A percentile compares a stretch with the other conserved stretches of the same genome.
phyloP scores from a whole-genome alignment of 1,140 invertebrate genomes.

The Brachionus rotundiformis region DNA sequence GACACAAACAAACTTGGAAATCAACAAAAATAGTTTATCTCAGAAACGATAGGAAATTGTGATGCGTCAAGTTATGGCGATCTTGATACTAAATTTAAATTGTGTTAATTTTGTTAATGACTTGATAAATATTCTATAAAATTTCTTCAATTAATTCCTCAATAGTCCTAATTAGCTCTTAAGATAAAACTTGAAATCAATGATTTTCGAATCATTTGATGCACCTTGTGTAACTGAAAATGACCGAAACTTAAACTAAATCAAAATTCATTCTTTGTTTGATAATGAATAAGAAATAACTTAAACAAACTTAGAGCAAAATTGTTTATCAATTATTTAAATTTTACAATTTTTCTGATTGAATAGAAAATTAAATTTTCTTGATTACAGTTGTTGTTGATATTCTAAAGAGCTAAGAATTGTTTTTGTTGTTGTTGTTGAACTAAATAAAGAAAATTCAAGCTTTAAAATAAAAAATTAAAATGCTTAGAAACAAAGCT shows the following conservation, averaged over 20 bases:
- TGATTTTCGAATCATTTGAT: too few species aligned
- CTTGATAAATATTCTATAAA: too few species aligned
- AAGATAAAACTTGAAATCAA: too few species aligned
- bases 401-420: neutral
- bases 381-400: neutral
- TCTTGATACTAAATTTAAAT: neutral
- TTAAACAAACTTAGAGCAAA: neutral
- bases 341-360: neutral
- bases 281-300: neutral
- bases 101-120: neutral
- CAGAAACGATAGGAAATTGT: too few species aligned
- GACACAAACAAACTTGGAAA: neutral
- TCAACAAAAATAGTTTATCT: constrained; percentile 5
- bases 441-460: neutral
- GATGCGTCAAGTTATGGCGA: too few species aligned
- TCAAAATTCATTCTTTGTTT: too few species aligned
- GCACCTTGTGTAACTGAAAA: too few species aligned
- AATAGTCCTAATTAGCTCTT: too few species aligned
- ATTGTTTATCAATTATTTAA: neutral
- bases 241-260: too few species aligned
- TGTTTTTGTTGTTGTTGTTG: neutral
- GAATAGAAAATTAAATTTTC: neutral
- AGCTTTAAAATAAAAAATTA: neutral
- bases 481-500: constrained; percentile 4
- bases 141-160: too few species aligned